Base-by-base conservation (phyloP, 2,888 invertebrate genomes). In the Rhingia campestris region DNA sequence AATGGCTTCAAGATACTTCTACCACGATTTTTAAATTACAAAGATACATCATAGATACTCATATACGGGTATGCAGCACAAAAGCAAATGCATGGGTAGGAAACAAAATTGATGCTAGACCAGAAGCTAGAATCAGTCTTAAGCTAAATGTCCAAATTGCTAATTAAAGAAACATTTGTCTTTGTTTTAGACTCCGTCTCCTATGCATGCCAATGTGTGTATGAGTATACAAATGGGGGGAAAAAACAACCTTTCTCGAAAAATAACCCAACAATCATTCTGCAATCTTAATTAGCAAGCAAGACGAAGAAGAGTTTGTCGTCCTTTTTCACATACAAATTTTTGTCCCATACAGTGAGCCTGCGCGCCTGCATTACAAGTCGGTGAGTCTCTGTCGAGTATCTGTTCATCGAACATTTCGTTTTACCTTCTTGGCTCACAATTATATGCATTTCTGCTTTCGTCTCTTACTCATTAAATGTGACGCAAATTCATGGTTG, bases 211-310 rank as follows among this genome's bases (percentile, higher is more conserved):
- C 22, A 22, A 2, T 22, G 22, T 22, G 22, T 22, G 22, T 22
- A 7, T 3, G 30, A 7, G 12, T 53, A 45, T 30, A 39, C n/a
- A 9, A 37, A 54, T 63, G 37, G 30, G 61, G 47, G 30, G 7
- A 12, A 51, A 67, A 58, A 53, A 10, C 47, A 47, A 30, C 49
- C 49, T 49, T 30, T 5, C 10, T 30, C 30, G 30, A 49, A 49
- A 86, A 74, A 79, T 69, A 75, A 67, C 67, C 70, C 70, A 70
- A 70, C 69, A 86, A 86, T 86, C 84, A 80, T 84, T 86, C 64
- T 73, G 59, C 84, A 86, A 84, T 86, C 85, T 86, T 86, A 86
- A 86, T 86, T 86, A 86, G 80, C 84, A 72, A 54, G 47, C 67
- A 66, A 53, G 58, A 22, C 9, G 22, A 39, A 49, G 41, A 33